Evolutionary conservation across 1,140 invertebrate species (phyloP), one percentile per base, ranked within the genome.

Genomic region (Luehdorfia chinensis): DNA sequence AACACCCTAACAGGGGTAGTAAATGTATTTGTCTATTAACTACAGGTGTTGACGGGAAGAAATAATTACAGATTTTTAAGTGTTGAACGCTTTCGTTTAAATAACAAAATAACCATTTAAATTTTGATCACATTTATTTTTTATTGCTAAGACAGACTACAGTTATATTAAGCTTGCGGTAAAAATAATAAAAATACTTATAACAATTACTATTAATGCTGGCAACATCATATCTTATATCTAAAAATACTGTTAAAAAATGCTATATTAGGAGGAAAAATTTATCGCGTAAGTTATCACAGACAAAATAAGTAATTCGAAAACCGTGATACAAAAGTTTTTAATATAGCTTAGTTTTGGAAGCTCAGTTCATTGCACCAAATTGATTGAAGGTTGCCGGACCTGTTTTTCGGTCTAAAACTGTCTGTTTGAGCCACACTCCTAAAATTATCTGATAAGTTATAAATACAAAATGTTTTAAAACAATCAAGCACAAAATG

Each of bases 101-200:
- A 75, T 72, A 75, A 75, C 63, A 74, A 75, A 66, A 72, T 73
- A 75, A 80, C 64, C 64, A 54, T 31, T 46, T 30, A 53, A 45
- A 52, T 53, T 57, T 49, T 64, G 56, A 63, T 33, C 14, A 53
- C 30, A 23, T 37, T 50, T 34, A 15, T 41, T 47, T 31, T 31
- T 31, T 11, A 31, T 31, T 36, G 44, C 47, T 55, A 43, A 34
- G 21, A 44, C 36, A 53, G 44, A 32, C 23, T 47, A 47, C 47
- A 50, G 18, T 43, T n/a, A n/a, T n/a, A n/a, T n/a, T 55, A 46
- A 43, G 51, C 11, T 56, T 57, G 64, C 47, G 59, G 44, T 47
- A 55, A 69, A 55, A 50, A 59, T 45, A 57, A 48, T 44, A 56
- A 55, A 54, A 21, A 6, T 21, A 21, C 6, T 21, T 3, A 21